These are phyloP conservation scores for Chymomyza amoena DNA, from an alignment of 2,888 invertebrate species.

Conservation along the genomic window DNA sequence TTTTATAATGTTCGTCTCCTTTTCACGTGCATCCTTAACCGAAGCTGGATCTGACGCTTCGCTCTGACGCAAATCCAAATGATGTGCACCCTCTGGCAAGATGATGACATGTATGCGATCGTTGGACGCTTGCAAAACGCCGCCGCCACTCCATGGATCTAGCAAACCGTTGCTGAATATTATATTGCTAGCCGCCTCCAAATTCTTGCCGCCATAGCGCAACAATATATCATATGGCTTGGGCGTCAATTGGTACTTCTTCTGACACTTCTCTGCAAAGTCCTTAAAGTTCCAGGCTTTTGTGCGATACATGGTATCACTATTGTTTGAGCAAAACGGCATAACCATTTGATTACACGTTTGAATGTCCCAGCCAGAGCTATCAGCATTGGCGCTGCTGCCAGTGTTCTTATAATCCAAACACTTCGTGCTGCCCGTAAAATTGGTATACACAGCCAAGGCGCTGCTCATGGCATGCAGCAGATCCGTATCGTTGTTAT, in stretches of 20 bases:
- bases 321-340: conserved; percentile 91
- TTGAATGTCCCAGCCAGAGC: conserved; percentile 87
- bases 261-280: conserved; percentile 84
- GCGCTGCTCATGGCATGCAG: conserved; percentile 83
- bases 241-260: conserved; percentile 85
- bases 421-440: conserved; percentile 86
- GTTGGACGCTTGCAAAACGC: conserved; percentile 85
- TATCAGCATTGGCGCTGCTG: conserved; percentile 79
- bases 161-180: conserved; percentile 91
- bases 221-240: conserved; percentile 83
- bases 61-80: conserved; percentile 83
- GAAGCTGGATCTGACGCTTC: conserved; percentile 70
- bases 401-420: conserved; percentile 84
- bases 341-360: conserved; percentile 98
- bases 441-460: conserved; percentile 89
- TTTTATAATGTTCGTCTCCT: conserved; percentile 64
- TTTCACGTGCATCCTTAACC: conserved; percentile 62
- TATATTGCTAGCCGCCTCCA: conserved; percentile 85
- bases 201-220: conserved; percentile 89
- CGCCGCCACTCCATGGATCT: conserved; percentile 94
- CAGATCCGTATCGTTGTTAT: conserved; percentile 36
- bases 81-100: conserved; percentile 91
- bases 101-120: conserved; percentile 84
- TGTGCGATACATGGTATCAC: conserved; percentile 91
- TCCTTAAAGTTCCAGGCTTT: conserved; percentile 85